Evolutionary conservation across 2,113 vertebrate genomes (phyloP).

Genomic region (Noturus placidus): DNA sequence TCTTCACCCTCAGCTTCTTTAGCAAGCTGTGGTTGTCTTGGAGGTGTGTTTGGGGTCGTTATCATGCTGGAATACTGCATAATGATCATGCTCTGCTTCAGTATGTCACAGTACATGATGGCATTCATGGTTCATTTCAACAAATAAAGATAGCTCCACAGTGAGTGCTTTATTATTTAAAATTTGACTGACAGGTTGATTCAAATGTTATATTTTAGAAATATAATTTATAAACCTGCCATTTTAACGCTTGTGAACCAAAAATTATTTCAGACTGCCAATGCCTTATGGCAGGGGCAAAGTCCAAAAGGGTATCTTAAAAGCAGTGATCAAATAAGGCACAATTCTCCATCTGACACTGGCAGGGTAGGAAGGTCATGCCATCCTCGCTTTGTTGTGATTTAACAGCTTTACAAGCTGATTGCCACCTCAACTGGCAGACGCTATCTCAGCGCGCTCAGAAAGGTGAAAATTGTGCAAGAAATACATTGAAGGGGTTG

Average conservation of each 20-base stretch:
- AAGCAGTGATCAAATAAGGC: neutral
- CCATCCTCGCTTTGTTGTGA: conserved; percentile 57
- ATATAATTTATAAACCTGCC: neutral
- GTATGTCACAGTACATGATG: no score
- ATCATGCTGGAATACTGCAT: no score
- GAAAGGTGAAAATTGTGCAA: conserved; percentile 63
- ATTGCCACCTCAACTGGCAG: conserved; percentile 58
- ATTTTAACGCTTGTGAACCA: neutral
- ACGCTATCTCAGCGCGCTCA: conserved; percentile 53
- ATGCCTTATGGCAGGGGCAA: neutral
- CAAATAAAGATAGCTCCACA: neutral
- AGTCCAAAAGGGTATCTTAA: neutral
- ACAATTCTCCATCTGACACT: conserved; percentile 48
- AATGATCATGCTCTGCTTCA: no score
- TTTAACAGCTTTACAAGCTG: conserved; percentile 56
- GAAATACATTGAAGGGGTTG: conserved; percentile 63
- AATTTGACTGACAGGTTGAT: neutral
- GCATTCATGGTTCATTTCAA: no score
- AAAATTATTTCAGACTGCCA: neutral
- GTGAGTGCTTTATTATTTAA: neutral
- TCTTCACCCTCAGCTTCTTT: no score
- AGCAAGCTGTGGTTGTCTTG: no score
- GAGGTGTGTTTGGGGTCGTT: no score
- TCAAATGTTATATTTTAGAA: neutral
- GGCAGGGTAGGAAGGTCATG: conserved; percentile 50